Evolutionary conservation across 2,113 vertebrate genomes (phyloP), one percentile per base, ranked within the genome.

Genomic region (Phycodurus eques): DNA sequence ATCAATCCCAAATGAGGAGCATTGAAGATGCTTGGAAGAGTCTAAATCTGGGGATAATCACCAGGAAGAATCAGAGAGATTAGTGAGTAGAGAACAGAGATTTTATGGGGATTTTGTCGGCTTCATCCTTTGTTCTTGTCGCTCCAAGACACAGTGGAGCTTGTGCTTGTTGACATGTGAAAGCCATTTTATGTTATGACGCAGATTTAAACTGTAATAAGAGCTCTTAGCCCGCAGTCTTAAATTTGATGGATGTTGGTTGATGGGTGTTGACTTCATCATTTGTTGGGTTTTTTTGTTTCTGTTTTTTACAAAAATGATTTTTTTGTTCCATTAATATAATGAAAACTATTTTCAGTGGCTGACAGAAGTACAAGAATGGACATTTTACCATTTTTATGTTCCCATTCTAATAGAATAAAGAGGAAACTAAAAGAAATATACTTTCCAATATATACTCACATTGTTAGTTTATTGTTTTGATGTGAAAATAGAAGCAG

Each of bases 31-130:
- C 72, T 70, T 42, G 19, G 75, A 70, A 63, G 67, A 68, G 64
- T 63, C 74, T 78, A 83, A 88, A 81, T 79, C 77, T 80, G 72
- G 81, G 78, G 81, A 85, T 86, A 83, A 90, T 83, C 77, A 84
- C 83, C 83, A 85, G 80, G 68, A 77, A 72, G 74, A 86, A 74
- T 82, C 75, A 67, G 35, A 19, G 73, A 83, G 80, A 83, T 85
- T 83, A 69, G 71, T 70, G 78, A 83, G 82, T 80, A 61, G 60
- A 80, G 72, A 65, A 67, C 14, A 77, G 35, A 65, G 54, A 61
- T 33, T 62, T 51, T 57, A 33, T 53, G 51, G n/a, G 62, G 57
- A 43, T 71, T 74, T 74, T 43, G 67, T 74, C 49, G 62, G 33
- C 51, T 73, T 5, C 62, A 67, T 77, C 44, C 74, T 65, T 69